Base-by-base conservation (phyloP, 2,797 vertebrate genomes). In the Rhynchotus rufescens region DNA sequence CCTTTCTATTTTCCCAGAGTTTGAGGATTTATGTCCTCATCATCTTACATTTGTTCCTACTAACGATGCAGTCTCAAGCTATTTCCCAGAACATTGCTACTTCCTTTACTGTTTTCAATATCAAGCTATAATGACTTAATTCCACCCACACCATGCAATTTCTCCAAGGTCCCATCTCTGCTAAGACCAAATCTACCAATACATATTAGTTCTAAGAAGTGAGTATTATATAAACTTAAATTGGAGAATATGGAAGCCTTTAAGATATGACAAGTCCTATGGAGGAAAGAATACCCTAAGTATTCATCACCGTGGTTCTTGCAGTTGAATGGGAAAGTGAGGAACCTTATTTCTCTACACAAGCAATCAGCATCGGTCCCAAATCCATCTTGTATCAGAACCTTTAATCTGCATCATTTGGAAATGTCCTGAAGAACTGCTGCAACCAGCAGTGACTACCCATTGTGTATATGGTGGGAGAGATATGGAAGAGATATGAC, bases 61-160 rank as follows among this genome's bases (percentile, higher is more conserved):
- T 75, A 80, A 87, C 52, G 12, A 66, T 51, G n/a, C 54, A 30
- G 9, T 76, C 54, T 87, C 40, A 64, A 77, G 65, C 9, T 75
- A 80, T 76, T 89, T 85, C 42, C 66, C 15, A 34, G 51, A 59
- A 62, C 10, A 62, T 54, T 62, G 38, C 67, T 80, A 64, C 2
- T 84, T 15, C 36, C 59, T 86, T 86, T 52, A 83, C 32, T 87
- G 56, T 68, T 92, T 90, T 79, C 66, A 75, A 30, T 87, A 84
- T 52, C 80, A 38, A 85, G 25, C 66, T 49, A 30, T 15, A 62
- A 60, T 21, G 59, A 69, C 69, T 87, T 69, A 78, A 89, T 90
- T 93, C 73, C 51, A 80, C 23, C 14, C 45, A 65, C 38, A 14
- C 15, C 21, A 38, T 21, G 59, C 17, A 78, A 47, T 83, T 77